phyloP scores from a whole-genome alignment of 2,888 invertebrate genomes.

The Parapristionchus giblindavisi region DNA sequence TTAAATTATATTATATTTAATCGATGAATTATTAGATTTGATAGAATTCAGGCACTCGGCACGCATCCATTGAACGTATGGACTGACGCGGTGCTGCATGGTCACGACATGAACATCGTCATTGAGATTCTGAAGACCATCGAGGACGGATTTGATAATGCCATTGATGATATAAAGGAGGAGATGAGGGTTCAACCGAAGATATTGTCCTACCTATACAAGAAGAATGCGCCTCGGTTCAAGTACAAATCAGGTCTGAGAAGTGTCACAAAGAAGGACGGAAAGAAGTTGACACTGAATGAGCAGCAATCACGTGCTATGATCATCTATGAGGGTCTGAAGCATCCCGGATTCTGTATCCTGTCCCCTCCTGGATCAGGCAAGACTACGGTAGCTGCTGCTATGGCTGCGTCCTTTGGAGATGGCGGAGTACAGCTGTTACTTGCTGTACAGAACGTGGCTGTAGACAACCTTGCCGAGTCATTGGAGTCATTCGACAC shows the following conservation, averaged over 20 bases:
- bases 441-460: conserved; percentile 25
- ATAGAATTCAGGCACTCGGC: no score
- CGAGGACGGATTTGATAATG: no score
- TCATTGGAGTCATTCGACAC: background rate
- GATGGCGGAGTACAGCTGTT: conserved; percentile 3
- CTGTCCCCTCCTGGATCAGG: conserved; percentile 20
- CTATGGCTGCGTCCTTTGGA: conserved; percentile 13
- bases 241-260: background rate
- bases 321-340: background rate
- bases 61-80: no score
- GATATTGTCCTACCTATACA: conserved; percentile 1
- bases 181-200: no score
- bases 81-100: no score
- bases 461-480: conserved; percentile 25
- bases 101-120: no score
- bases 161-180: no score
- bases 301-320: conserved; percentile 11
- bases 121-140: no score
- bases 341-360: conserved; percentile 15
- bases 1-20: no score
- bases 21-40: no score
- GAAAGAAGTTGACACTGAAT: conserved; percentile 1
- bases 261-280: conserved; percentile 7
- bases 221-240: background rate
- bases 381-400: conserved; percentile 28